phyloP scores from a whole-genome alignment of 2,888 invertebrate species.

The Thyatira batis region DNA sequence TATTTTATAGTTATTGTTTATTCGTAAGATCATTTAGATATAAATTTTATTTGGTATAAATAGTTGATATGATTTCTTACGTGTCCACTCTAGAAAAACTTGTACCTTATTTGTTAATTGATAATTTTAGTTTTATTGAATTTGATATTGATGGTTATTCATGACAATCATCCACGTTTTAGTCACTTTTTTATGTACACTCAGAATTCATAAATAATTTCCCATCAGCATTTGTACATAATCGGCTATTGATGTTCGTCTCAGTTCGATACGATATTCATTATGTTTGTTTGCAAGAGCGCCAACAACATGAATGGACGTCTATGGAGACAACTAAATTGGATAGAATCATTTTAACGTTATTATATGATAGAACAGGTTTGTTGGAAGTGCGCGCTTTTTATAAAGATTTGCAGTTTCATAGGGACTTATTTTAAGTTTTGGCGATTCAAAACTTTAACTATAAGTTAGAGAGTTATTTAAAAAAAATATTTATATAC shows the following conservation, averaged over 20 bases:
- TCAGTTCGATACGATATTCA: conserved; percentile 65
- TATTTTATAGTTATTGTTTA: conserved; percentile 81
- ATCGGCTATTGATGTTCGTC: conserved; percentile 53
- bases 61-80: conserved; percentile 73
- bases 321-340: conserved; percentile 52
- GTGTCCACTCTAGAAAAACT: conserved; percentile 70
- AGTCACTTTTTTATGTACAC: conserved; percentile 32
- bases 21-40: conserved; percentile 77
- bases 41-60: conserved; percentile 78
- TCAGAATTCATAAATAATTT: conserved; percentile 33
- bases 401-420: conserved; percentile 59
- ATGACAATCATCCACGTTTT: conserved; percentile 63
- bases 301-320: conserved; percentile 74
- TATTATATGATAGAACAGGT: conserved; percentile 30
- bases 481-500: conserved; percentile 74
- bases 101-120: conserved; percentile 79
- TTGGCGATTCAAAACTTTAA: conserved; percentile 81
- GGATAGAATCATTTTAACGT: conserved; percentile 26
- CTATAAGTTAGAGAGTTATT: conserved; percentile 80
- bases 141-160: conserved; percentile 77
- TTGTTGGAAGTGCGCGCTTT: conserved; percentile 45
- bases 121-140: conserved; percentile 70
- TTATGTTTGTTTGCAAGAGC: conserved; percentile 70
- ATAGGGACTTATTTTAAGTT: conserved; percentile 80
- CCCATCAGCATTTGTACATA: conserved; percentile 56